Evolutionary conservation across 2,888 invertebrate species (phyloP).

Genomic region (Siphlonurus alternatus): DNA sequence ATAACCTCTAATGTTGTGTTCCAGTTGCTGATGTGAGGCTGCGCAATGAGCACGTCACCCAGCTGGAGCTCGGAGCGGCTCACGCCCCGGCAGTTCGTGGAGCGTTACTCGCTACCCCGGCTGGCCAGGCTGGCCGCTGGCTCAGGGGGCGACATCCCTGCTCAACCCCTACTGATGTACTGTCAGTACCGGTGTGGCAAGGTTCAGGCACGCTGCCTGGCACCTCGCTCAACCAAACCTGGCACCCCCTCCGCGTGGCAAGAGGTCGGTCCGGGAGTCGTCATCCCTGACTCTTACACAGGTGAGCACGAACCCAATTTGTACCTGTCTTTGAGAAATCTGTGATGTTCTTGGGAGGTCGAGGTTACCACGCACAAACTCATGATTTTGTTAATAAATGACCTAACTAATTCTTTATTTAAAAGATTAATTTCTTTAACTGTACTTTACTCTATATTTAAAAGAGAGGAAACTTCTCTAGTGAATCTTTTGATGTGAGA

Average conservation of each 20-base stretch:
- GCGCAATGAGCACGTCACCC: neutral
- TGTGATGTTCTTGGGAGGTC: no score
- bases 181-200: constrained; percentile 42
- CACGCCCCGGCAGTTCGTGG: constrained; percentile 33
- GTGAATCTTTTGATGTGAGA: no score
- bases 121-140: constrained; percentile 37
- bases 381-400: no score
- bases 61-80: constrained; percentile 12
- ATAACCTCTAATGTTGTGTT: neutral
- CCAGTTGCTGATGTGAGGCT: neutral
- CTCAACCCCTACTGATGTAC: constrained; percentile 41
- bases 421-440: no score
- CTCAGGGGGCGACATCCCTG: constrained; percentile 27
- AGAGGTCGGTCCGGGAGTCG: constrained; percentile 36
- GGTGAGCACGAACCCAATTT: constrained; percentile 30
- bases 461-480: no score
- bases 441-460: no score
- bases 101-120: constrained; percentile 41
- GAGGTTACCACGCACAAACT: no score
- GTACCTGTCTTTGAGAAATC: constrained; percentile 11
- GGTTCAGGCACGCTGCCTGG: constrained; percentile 39
- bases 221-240: constrained; percentile 15
- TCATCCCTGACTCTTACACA: constrained; percentile 48
- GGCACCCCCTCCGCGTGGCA: constrained; percentile 16
- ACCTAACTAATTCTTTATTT: no score